Evolutionary conservation across 2,888 invertebrate genomes (phyloP), one percentile per base, ranked within the genome.

Genomic region (Pherbina coryleti): DNA sequence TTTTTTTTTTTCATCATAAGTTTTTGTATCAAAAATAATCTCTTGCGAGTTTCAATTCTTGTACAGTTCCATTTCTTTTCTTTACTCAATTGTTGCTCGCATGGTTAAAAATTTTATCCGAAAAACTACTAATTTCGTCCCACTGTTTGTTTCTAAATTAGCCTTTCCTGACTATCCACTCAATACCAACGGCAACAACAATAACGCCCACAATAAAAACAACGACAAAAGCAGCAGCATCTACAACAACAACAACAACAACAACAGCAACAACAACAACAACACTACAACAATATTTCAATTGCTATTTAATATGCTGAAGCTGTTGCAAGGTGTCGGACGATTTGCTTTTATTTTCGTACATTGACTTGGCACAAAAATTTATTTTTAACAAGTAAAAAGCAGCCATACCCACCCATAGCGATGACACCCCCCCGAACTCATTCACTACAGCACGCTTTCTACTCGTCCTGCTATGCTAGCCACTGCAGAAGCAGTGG

Each of bases 261-360:
- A 69, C 31, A 37, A 17, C 19, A 34, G 17, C 2, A 66, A 66
- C 17, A 66, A 17, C 66, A 2, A 31, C 37, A n/a, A 34, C 4
- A 37, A 37, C 25, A n/a, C n/a, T n/a, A n/a, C 57, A 57, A 72
- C 71, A 75, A 69, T 60, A 70, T 69, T 75, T 78, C 69, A 79
- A 79, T 79, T 70, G 55, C 76, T 76, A 76, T 76, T 79, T 76
- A 79, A 79, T 79, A 76, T 79, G 76, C 76, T 79, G 74, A 76
- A 76, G 74, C 74, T 71, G 78, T 79, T 76, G 53, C 67, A 55
- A 67, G 66, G 55, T 66, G 55, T 67, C 66, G 66, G 66, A 67
- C 67, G 55, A 37, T 60, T 73, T 60, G 9, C 60, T 49, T 62
- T 60, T 73, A 17, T 75, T 19, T 31, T 34, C 49, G 11, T 28